Evolutionary conservation across 92 coral and sea anemone genomes (phyloP), one percentile per base, ranked within the genome.

Genomic region (Epizoanthus rinbou): DNA sequence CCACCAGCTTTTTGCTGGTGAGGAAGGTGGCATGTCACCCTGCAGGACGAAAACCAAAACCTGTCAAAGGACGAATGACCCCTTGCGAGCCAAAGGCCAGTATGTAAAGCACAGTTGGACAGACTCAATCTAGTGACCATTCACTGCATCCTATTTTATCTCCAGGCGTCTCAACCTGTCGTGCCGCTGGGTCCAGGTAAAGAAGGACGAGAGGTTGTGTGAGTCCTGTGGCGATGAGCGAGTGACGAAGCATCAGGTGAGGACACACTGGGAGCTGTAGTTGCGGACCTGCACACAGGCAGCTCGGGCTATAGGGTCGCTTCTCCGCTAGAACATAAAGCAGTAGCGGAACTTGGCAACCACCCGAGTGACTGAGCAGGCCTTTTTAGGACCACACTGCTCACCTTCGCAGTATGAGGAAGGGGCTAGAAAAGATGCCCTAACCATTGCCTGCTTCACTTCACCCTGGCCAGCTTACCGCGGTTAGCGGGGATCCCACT

Each of bases 321-420:
- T 47, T 76, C 62, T 31, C 60, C 8, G 47, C 7, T 41, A 41
- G 47, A 8, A 23, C 14, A 41, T 75, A 85, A 57, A 39, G 85
- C 74, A 69, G 80, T 62, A 58, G 35, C 41, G 80, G 88, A 84
- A 35, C 65, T 56, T 83, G 86, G 90, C 85, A 81, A 84, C 85
- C 75, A 0, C 73, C 90, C 64, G 86, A 83, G 86, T 21, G 90
- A 41, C 86, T 59, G 69, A 86, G 88, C 86, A 83, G 91, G 85
- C 88, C 85, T 84, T 15, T 88, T 88, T 76, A 88, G 92, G 87
- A 82, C 18, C 14, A 64, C 87, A 65, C 91, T 87, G 91, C 91
- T 83, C 84, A 84, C 91, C 85, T 79, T 85, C 63, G 35, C 59
- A 33, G 85, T 81, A 13, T 75, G 89, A 75, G 89, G 78, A 88